Evolutionary conservation across 2,113 vertebrate genomes (phyloP).

Genomic region (Sciurus niger): DNA sequence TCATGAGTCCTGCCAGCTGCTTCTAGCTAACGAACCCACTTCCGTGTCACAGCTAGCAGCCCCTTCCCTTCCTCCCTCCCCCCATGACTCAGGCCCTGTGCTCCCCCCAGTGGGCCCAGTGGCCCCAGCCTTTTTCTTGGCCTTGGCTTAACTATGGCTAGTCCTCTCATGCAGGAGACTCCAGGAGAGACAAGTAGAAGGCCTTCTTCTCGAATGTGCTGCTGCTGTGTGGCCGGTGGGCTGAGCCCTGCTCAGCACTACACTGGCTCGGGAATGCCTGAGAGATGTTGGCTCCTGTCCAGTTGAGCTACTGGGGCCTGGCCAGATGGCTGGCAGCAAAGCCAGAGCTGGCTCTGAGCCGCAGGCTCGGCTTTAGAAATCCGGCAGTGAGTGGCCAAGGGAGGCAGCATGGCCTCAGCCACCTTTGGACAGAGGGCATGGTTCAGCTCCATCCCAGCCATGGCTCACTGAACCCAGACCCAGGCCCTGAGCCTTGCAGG

Average conservation of each 20-base stretch:
- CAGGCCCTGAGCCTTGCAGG: background rate
- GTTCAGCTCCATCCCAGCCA: background rate
- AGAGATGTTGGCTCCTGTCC: conserved; percentile 29
- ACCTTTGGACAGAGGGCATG: background rate
- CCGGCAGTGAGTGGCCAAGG: background rate
- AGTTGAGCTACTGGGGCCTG: conserved; percentile 42
- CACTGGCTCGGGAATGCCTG: conserved; percentile 7
- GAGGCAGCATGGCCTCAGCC: background rate
- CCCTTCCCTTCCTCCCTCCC: background rate
- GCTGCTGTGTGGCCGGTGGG: background rate
- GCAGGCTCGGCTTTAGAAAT: conserved; percentile 34
- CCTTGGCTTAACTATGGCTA: background rate
- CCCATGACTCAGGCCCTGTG: background rate
- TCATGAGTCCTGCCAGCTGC: background rate
- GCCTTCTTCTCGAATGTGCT: background rate
- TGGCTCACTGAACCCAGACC: background rate
- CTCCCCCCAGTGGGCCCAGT: background rate
- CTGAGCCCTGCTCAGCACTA: background rate
- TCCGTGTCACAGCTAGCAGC: background rate
- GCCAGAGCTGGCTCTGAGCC: conserved; percentile 33
- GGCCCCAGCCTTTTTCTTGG: background rate
- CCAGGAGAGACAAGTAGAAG: rapidly evolving
- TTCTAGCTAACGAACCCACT: background rate
- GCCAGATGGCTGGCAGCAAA: conserved; percentile 61
- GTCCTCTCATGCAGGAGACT: background rate